These are phyloP conservation scores for Drosophila mimetica DNA, from an alignment of 2,888 invertebrate genomes.

Conservation along the genomic window DNA sequence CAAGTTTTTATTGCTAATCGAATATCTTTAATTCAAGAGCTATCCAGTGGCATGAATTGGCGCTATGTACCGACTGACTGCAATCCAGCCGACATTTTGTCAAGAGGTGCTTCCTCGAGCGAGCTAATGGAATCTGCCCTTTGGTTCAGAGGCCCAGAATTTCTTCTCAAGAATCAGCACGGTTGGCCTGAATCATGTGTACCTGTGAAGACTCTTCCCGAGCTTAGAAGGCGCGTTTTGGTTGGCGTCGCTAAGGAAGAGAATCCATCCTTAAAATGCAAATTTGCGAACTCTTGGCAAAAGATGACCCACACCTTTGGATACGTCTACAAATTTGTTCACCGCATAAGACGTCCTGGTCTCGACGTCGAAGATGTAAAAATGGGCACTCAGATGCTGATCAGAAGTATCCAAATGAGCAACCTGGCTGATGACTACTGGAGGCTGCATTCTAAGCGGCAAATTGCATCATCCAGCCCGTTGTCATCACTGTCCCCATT, in stretches of 20 bases:
- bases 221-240: not conserved
- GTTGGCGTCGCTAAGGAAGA: not conserved
- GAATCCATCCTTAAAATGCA: not conserved
- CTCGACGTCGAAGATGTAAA: too few relatives aligned
- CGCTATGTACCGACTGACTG: too few relatives aligned
- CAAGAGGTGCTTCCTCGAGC: too few relatives aligned
- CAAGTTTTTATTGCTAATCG: conserved; percentile 3
- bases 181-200: not conserved
- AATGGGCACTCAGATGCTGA: too few relatives aligned
- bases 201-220: not conserved
- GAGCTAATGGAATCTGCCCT: conserved; percentile 1
- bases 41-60: not conserved
- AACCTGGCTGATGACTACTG: conserved; percentile 3
- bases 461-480: too few relatives aligned
- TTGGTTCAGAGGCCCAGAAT: conserved; percentile 2
- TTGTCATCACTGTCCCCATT: too few relatives aligned
- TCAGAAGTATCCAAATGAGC: not conserved
- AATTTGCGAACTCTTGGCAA: not conserved
- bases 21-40: conserved; percentile 1
- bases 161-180: conserved; percentile 2
- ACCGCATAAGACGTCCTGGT: too few relatives aligned
- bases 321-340: too few relatives aligned
- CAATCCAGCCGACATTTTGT: not conserved
- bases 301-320: too few relatives aligned
- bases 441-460: too few relatives aligned